Base-by-base conservation (phyloP, 2,888 invertebrate species). In the Suillia variegata region DNA sequence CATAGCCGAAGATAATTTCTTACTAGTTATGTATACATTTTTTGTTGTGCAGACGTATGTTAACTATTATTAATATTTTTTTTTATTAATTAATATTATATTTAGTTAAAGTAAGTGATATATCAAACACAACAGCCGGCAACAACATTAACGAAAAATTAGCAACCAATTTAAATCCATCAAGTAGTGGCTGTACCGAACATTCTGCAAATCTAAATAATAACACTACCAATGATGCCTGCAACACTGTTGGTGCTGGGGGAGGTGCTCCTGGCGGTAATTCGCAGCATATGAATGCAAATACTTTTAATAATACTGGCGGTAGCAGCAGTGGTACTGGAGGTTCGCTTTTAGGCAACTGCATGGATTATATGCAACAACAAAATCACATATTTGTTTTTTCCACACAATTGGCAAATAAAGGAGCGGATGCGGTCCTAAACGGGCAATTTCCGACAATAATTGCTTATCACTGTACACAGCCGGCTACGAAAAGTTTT, bases 301-400 rank as follows among this genome's bases (percentile, higher is more conserved):
- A 34, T 20, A 50, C 56, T 34, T 59, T 56, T 47, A 51, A 56
- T 8, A 54, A 57, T n/a, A 48, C 54, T 17, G 48, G 6, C 6
- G 13, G 2, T 10, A n/a, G n/a, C n/a, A n/a, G 56, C 18, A 31
- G 54, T 5, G 61, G 64, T n/a, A 62, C 60, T 2, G 54, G 49
- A 10, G 61, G 59, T 1, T 67, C 59, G 15, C 54, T 54, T 1
- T 24, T 63, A 5, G 66, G 66, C 5, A 73, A 65, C 55, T 66
- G 73, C n/a, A 63, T 80, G 66, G 81, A 81, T 58, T 92, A 91
- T 74, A 91, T 92, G 92, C 94, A 96, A 84, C 96, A 98, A 83
- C 96, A 97, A 84, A 96, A 94, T 84, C 96, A 97, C 83, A 95
- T 98, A 80, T 98, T 96, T 87, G 97, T 98, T 70, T 98, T 98